Conservation (phyloP, 2,113 vertebrate species). For the Empidonax alnorum region DNA sequence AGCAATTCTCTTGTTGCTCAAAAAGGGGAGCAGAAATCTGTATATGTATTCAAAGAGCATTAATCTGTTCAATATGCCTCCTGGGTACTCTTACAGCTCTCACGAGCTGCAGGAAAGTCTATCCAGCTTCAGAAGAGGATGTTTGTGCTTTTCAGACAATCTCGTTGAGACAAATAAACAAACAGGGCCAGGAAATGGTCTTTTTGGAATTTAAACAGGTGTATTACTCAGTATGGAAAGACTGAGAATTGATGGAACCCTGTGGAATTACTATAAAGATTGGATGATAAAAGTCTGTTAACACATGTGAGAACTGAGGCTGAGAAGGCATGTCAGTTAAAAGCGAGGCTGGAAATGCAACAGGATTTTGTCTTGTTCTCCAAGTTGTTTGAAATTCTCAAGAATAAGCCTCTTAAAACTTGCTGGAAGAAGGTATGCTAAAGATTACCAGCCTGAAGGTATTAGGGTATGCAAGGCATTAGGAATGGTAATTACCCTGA, state of each 20-base stretch:
- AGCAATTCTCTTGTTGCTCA: constrained; percentile 1
- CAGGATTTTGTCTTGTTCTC: constrained; percentile 39
- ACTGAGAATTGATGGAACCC: constrained; percentile 52
- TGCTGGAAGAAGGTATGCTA: constrained; percentile 41
- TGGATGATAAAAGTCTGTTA: constrained; percentile 37
- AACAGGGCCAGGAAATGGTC: constrained; percentile 34
- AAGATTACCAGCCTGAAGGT: constrained; percentile 60
- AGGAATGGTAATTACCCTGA: constrained; percentile 56
- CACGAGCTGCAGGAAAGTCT: constrained; percentile 13
- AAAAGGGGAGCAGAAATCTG: constrained; percentile 24
- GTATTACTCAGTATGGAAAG: constrained; percentile 37
- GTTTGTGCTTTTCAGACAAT: constrained; percentile 53
- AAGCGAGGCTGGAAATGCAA: constrained; percentile 52
- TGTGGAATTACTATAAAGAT: not conserved
- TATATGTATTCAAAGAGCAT: constrained; percentile 16
- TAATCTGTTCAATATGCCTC: constrained; percentile 44
- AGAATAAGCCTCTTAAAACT: constrained; percentile 57
- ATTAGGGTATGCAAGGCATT: constrained; percentile 55
- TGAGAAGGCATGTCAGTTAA: constrained; percentile 23
- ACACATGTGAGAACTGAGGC: constrained; percentile 23
- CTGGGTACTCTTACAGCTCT: constrained; percentile 15
- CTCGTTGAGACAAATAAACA: constrained; percentile 53
- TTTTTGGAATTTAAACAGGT: constrained; percentile 55
- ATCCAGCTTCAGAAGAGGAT: constrained; percentile 17
- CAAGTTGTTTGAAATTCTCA: constrained; percentile 56